Conservation (phyloP, 2,113 vertebrate genomes). For the Jaculus jaculus region DNA sequence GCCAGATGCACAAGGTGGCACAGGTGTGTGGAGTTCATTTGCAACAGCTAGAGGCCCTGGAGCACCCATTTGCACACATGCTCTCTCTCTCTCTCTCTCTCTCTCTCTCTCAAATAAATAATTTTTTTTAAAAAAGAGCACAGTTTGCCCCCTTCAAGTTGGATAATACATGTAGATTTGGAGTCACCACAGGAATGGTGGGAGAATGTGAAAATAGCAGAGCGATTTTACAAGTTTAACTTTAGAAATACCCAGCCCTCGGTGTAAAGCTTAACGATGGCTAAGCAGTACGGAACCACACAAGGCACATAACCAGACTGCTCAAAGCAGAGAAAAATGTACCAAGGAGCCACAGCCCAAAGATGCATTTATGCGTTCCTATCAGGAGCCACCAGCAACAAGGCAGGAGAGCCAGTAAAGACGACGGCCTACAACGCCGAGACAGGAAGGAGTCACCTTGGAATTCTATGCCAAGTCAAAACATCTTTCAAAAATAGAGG, state of each 20-base stretch:
- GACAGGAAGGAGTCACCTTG: neutral
- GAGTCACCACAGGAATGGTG: neutral
- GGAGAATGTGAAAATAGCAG: neutral
- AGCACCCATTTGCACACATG: no score
- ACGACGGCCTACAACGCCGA: neutral
- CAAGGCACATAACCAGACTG: neutral
- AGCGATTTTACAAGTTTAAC: conserved; percentile 34
- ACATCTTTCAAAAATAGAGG: neutral
- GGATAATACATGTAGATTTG: neutral
- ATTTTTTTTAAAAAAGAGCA: no score
- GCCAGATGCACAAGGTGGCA: no score
- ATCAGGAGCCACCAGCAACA: conserved; percentile 10
- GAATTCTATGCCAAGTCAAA: conserved; percentile 24
- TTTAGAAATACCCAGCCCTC: neutral
- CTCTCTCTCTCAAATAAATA: no score
- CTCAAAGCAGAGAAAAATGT: conserved; percentile 29
- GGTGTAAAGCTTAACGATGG: conserved; percentile 28
- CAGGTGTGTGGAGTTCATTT: no score
- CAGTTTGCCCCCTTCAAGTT: neutral
- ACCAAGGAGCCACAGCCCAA: neutral
- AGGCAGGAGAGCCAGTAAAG: neutral
- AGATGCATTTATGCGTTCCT: neutral
- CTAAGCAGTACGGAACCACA: neutral
- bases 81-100: no score
- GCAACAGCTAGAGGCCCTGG: no score